A percentile compares a stretch with the other conserved stretches of the same genome.
These are phyloP conservation scores for Hemaris fuciformis DNA, from an alignment of 2,888 invertebrate species.

Conservation along the genomic window DNA sequence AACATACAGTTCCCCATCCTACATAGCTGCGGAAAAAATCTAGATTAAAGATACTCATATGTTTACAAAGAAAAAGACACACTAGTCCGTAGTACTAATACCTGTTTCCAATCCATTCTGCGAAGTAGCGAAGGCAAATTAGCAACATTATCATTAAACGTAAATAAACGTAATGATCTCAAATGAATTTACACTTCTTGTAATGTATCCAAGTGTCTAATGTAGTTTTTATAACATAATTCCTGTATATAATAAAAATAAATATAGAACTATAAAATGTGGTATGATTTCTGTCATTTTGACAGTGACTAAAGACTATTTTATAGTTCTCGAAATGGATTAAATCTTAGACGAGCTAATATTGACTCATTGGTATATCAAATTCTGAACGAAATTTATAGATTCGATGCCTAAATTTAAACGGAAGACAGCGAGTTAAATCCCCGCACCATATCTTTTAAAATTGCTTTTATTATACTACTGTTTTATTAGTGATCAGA, in stretches of 20 bases:
- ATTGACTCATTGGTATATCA: too few species aligned
- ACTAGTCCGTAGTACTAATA: not conserved
- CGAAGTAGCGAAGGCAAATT: not conserved
- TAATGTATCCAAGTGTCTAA: not conserved
- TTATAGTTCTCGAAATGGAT: too few species aligned
- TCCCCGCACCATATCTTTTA: too few species aligned
- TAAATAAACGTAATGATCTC: conserved; percentile 1
- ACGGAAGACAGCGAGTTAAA: too few species aligned
- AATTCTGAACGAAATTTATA: too few species aligned
- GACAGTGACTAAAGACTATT: not conserved
- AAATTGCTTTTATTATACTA: too few species aligned
- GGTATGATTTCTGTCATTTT: not conserved
- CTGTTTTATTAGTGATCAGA: too few species aligned
- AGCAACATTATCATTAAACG: not conserved
- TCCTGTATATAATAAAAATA: not conserved
- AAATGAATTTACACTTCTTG: not conserved
- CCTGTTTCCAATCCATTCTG: not conserved
- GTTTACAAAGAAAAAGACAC: not conserved
- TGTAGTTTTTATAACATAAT: not conserved
- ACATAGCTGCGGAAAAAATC: not conserved
- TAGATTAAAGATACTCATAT: not conserved
- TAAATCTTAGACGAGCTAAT: too few species aligned
- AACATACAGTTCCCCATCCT: too few species aligned
- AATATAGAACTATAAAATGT: not conserved
- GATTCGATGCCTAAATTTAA: too few species aligned